Percentiles rank a stretch among this genome's conserved stretches.
Evolutionary conservation across 2,113 vertebrate genomes (phyloP).

Genomic region (Coptodon rendalli): DNA sequence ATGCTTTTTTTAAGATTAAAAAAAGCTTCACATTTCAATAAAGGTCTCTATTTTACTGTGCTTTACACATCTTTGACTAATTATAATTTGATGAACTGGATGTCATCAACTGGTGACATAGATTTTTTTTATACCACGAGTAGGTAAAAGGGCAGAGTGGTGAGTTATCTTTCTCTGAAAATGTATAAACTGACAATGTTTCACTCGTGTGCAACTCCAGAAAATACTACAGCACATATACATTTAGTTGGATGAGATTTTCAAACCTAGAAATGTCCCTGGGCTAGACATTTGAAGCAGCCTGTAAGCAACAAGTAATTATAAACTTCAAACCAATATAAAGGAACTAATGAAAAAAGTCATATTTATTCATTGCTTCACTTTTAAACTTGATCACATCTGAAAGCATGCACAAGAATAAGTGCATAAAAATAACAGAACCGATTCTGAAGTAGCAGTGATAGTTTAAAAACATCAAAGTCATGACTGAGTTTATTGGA

Average conservation of each 20-base stretch:
- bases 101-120: neutral
- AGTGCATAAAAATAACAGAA: neutral
- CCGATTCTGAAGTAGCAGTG: too few species aligned
- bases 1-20: too few species aligned
- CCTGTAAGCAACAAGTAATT: neutral
- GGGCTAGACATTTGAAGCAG: neutral
- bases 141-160: neutral
- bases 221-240: neutral
- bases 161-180: neutral
- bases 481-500: too few species aligned
- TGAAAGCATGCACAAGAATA: neutral
- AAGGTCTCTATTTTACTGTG: neutral
- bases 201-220: rapidly evolving
- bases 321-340: neutral
- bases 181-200: neutral
- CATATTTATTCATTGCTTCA: neutral
- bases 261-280: neutral
- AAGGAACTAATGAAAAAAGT: neutral
- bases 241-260: neutral
- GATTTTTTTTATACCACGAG: neutral
- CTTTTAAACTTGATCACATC: neutral
- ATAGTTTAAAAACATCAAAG: too few species aligned
- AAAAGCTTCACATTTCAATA: too few species aligned
- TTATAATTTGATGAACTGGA: neutral
- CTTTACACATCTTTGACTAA: neutral